Evolutionary conservation across 2,797 vertebrate genomes (phyloP), one percentile per base, ranked within the genome.

Genomic region (Hafferia zeledoni): DNA sequence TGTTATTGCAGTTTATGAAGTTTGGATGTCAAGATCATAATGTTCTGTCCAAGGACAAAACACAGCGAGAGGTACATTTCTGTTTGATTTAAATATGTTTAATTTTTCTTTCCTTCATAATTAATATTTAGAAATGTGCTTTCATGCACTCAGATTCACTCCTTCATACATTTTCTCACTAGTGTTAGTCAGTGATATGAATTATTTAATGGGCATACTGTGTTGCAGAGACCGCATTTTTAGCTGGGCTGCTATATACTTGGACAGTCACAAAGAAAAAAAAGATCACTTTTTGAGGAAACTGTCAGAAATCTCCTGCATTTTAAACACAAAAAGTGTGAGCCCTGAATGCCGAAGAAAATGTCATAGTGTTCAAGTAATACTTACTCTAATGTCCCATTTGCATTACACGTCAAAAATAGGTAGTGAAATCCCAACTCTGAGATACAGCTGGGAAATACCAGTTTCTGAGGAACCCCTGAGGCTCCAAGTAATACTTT

Each of bases 91-190:
- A 84, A 74, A 80, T 52, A 41, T n/a, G 18, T 4, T 68, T 44
- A 20, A 65, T 72, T 20, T 47, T 69, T 69, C 41, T 84, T 71
- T 71, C 13, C 20, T 82, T 77, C 31, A 37, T 63, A 67, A 44
- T 83, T 93, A 77, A 77, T 80, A 86, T 68, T 87, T 96, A 43
- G 41, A 91, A 87, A 57, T 64, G 28, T 71, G 7, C 37, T 80
- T 49, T 65, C 39, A 33, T 70, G 16, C 31, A 44, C 30, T 85
- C 31, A 44, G 49, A 33, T 56, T 93, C 27, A 33, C 49, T 71
- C 17, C 60, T 47, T 75, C 50, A 35, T 76, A 53, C 20, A 13
- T 14, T 59, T 91, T 80, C 39, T 91, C 27, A 52, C 31, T 33
- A 30, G 19, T 41, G 25, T 82, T 91, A 76, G 44, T 80, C 44